Percentiles rank a stretch among this genome's conserved stretches.
These are phyloP conservation scores for Taenaris catops DNA, from an alignment of 2,888 invertebrate genomes.

Conservation along the genomic window DNA sequence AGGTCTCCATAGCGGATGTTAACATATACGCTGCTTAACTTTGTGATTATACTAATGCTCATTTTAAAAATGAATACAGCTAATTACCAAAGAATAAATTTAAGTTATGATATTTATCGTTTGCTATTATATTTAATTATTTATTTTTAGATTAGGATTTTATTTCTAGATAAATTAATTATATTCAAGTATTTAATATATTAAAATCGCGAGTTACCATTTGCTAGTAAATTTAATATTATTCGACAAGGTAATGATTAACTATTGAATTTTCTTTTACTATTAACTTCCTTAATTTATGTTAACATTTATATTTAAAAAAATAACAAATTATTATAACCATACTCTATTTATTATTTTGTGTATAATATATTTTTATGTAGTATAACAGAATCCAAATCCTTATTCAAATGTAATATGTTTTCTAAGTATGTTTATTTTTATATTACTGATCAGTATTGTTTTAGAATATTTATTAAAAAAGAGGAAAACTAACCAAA, in stretches of 20 bases:
- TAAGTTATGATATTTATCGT: conserved; percentile 16
- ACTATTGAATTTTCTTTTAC: no score
- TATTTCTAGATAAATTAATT: conserved; percentile 7
- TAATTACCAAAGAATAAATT: conserved; percentile 69
- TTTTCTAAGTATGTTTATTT: conserved; percentile 6
- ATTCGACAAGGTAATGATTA: no score
- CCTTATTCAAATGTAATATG: no score
- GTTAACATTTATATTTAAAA: no score
- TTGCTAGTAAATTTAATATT: no score
- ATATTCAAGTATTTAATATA: conserved; percentile 6
- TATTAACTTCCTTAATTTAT: no score
- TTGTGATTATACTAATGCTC: conserved; percentile 49
- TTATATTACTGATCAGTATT: conserved; percentile 9
- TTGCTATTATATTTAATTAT: conserved; percentile 22
- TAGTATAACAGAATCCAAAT: no score
- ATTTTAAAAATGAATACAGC: conserved; percentile 46
- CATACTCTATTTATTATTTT: no score
- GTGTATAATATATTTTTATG: no score
- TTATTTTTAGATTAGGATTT: conserved; percentile 10
- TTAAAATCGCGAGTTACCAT: no score
- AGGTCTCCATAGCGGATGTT: neutral
- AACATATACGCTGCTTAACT: conserved; percentile 13
- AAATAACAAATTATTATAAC: no score
- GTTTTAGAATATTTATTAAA: neutral
- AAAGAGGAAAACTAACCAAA: conserved; percentile 14